Conservation (phyloP, 2,888 invertebrate species). For the Coremacera marginata region DNA sequence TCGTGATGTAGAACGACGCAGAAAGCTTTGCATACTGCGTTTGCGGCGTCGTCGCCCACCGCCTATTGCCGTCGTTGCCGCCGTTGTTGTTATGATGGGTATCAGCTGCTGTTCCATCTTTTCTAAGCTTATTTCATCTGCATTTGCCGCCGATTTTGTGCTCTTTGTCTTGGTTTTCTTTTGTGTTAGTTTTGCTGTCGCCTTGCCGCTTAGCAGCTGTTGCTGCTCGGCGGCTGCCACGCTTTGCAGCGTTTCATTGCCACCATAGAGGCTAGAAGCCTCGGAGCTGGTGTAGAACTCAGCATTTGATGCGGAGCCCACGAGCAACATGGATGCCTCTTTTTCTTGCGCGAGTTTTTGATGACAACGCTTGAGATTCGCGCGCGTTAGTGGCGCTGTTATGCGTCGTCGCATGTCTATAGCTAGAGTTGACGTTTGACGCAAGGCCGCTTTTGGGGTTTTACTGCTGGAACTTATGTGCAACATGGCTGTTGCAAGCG, state of each 20-base stretch:
- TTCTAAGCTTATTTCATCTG: slow-evolving; percentile 14
- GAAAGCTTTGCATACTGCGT: slow-evolving; percentile 44
- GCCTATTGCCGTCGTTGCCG: slow-evolving; percentile 21
- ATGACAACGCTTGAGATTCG: slow-evolving; percentile 57
- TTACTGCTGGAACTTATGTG: slow-evolving; percentile 29
- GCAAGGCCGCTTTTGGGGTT: slow-evolving; percentile 25
- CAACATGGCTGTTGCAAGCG: slow-evolving; percentile 22
- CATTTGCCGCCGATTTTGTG: background rate
- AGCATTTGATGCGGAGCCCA: slow-evolving; percentile 47
- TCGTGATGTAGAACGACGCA: slow-evolving; percentile 48
- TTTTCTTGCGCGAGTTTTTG: slow-evolving; percentile 49
- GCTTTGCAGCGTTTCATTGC: slow-evolving; percentile 15
- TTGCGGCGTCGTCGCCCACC: slow-evolving; percentile 43
- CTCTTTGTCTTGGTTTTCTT: slow-evolving; percentile 4
- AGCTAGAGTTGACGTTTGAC: slow-evolving; percentile 35
- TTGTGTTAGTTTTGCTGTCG: slow-evolving; percentile 1
- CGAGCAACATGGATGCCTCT: slow-evolving; percentile 33
- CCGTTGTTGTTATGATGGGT: background rate
- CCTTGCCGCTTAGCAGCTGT: slow-evolving; percentile 33
- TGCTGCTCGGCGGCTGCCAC: slow-evolving; percentile 23
- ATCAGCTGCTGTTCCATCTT: background rate
- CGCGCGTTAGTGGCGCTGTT: slow-evolving; percentile 51
- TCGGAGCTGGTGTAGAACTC: slow-evolving; percentile 50
- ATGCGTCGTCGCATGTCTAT: slow-evolving; percentile 56
- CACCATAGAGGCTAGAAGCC: slow-evolving; percentile 43